Conservation (phyloP, 2,113 vertebrate species). For the Anseranas semipalmata region DNA sequence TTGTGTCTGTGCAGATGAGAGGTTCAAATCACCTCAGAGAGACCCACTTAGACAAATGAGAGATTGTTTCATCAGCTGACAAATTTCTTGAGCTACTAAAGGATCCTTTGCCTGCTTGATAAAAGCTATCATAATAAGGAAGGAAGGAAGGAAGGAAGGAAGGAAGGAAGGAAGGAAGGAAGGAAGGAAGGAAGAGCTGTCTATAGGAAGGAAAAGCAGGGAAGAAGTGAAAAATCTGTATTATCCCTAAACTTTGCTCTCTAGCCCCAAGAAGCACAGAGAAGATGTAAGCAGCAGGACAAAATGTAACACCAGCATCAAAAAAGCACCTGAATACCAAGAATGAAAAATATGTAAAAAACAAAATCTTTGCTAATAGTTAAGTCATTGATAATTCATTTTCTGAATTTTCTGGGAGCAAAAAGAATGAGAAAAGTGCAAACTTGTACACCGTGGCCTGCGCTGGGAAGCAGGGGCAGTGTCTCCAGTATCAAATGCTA, state of each 20-base stretch:
- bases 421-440: neutral
- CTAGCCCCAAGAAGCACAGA: neutral
- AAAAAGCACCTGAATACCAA: neutral
- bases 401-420: neutral
- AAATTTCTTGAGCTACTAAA: neutral
- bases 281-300: neutral
- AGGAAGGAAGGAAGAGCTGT: neutral
- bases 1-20: neutral
- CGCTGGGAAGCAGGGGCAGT: neutral
- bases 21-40: neutral
- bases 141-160: neutral
- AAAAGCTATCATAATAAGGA: neutral
- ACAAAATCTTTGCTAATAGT: neutral
- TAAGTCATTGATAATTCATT: neutral
- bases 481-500: neutral
- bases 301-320: neutral
- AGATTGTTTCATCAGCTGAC: neutral
- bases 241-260: neutral
- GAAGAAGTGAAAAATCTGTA: neutral
- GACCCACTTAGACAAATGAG: neutral
- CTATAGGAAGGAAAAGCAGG: neutral
- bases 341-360: neutral
- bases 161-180: too few relatives aligned
- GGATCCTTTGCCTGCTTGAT: neutral
- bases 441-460: neutral